Base-by-base conservation (phyloP, 2,797 vertebrate species). In the Propithecus perrieri region DNA sequence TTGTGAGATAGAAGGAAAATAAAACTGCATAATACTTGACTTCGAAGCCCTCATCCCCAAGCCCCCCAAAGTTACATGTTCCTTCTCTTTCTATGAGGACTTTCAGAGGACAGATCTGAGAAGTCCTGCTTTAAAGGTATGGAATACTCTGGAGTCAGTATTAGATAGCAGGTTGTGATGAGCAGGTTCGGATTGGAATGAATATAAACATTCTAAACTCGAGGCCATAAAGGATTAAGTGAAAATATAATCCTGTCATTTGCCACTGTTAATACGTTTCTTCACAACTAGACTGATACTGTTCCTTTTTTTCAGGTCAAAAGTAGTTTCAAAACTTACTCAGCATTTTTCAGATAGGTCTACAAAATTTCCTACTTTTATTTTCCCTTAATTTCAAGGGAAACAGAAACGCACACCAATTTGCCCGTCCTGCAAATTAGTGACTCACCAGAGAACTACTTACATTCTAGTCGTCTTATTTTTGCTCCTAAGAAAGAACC, bases 351-450 rank as follows among this genome's bases (percentile, higher is more conserved):
- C 26, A 94, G 53, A 63, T 41, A 92, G 26, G 12, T 59, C 55
- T 84, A 90, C 7, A 80, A 20, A 74, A 43, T 22, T 55, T 85
- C 55, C 13, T 69, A 38, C 28, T 33, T 72, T 78, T 55, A 41
- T 72, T 96, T 89, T 87, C 26, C n/a, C 33, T 90, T 80, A 85
- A 35, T 80, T n/a, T 63, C 46, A 89, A 84, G 43, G 43, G 15
- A 80, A 43, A 53, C 30, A 43, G 71, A 90, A 80, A 35, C 43
- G 6, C 46, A 86, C 2, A 63, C 1, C 17, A 20, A 80, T 69
- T 43, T 76, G 55, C 15, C 38, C 72, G 5, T 80, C 71, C 28
- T 84, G 35, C 17, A 93, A n/a, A 28, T 61, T 50, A 89, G 69
- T 65, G 38, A 89, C 35, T 26, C 20, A 96, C 46, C 33, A 80